Evolutionary conservation across 2,113 vertebrate species (phyloP).

Genomic region (Heterochromis multidens): DNA sequence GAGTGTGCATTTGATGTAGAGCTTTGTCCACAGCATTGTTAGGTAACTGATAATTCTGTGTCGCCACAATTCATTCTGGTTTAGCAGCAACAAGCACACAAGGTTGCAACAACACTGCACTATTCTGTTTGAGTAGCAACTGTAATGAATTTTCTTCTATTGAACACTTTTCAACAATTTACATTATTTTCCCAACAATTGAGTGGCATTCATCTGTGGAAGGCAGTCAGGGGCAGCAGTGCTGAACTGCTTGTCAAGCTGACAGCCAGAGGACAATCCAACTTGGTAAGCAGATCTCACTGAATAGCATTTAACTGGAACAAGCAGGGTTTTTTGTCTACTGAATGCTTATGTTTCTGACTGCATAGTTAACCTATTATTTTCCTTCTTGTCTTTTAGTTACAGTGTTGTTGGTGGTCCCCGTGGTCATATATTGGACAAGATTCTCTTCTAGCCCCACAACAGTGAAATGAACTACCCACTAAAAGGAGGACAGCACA

Average conservation of each 20-base stretch:
- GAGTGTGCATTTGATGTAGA: not conserved
- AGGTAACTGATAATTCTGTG: not conserved
- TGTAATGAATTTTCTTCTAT: not conserved
- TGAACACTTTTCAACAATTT: constrained; percentile 24
- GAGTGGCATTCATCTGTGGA: constrained; percentile 1
- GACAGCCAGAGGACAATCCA: not conserved
- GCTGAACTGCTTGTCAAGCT: constrained; percentile 3
- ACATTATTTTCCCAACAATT: constrained; percentile 8
- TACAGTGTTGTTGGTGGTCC: not conserved
- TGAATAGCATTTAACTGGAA: not conserved
- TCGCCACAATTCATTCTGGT: not conserved
- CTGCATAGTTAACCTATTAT: not conserved
- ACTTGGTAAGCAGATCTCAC: not conserved
- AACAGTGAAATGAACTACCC: not conserved
- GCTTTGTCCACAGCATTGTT: not conserved
- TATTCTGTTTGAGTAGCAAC: constrained; percentile 16
- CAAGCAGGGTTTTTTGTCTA: not conserved
- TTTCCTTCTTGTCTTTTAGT: not conserved
- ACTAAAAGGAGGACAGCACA: not conserved
- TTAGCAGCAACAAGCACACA: not conserved
- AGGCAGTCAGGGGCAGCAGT: not conserved
- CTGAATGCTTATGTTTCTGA: not conserved
- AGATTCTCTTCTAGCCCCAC: not conserved
- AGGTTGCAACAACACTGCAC: constrained; percentile 33
- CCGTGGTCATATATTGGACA: not conserved